Evolutionary conservation across 2,888 invertebrate genomes (phyloP).

Genomic region (Tachystola acroxantha): DNA sequence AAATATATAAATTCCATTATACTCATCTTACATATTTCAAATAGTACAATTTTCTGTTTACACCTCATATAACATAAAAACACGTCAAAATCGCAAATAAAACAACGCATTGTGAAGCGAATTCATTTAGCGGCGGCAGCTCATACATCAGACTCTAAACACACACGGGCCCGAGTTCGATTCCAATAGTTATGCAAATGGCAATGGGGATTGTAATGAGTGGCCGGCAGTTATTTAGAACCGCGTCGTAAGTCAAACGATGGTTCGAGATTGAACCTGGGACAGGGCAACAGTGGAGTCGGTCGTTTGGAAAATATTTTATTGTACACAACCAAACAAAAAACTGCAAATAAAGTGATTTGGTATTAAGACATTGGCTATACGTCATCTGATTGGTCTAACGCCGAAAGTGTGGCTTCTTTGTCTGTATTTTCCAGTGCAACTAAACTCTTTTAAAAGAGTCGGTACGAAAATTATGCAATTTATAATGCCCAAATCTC

Average conservation of each 20-base stretch:
- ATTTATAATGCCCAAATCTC: no score
- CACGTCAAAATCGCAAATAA: slow-evolving; percentile 4
- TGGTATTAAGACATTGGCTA: no score
- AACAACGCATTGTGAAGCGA: slow-evolving; percentile 21
- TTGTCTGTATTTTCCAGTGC: no score
- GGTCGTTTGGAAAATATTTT: slow-evolving; percentile 9
- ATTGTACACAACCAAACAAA: no score
- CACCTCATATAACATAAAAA: slow-evolving; percentile 25
- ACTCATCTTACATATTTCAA: no score
- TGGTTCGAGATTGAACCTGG: slow-evolving; percentile 53
- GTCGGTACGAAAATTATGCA: no score
- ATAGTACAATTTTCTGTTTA: slow-evolving; percentile 7
- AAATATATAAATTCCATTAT: no score
- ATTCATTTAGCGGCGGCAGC: slow-evolving; percentile 60
- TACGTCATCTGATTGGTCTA: no score
- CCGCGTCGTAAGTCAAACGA: slow-evolving; percentile 72
- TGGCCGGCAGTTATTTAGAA: slow-evolving; percentile 73
- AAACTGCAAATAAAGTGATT: no score
- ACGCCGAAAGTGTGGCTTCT: no score
- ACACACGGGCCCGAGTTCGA: slow-evolving; percentile 64
- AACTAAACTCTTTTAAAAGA: no score
- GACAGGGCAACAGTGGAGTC: slow-evolving; percentile 30
- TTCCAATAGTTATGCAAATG: slow-evolving; percentile 79
- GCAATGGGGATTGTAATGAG: slow-evolving; percentile 70
- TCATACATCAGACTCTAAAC: slow-evolving; percentile 69